These are phyloP conservation scores for Leptinotarsa tumamoca DNA, from an alignment of 2,888 invertebrate genomes.

Conservation along the genomic window DNA sequence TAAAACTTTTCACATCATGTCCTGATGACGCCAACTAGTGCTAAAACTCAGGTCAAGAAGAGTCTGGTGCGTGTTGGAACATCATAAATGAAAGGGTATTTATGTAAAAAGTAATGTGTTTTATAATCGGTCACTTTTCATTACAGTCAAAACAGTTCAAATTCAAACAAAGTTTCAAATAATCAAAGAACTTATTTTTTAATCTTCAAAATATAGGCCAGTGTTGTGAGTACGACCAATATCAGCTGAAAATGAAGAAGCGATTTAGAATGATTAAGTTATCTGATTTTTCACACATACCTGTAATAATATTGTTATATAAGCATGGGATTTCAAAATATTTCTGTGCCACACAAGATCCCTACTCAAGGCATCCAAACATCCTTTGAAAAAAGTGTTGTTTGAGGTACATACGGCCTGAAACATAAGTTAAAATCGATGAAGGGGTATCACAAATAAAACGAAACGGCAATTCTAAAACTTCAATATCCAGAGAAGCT, in stretches of 20 bases:
- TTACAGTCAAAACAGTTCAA: no score
- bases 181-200: no score
- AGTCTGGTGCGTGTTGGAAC: no score
- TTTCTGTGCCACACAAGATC: slow-evolving; percentile 43
- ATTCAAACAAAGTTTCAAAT: no score
- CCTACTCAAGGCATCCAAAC: slow-evolving; percentile 39
- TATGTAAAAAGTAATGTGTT: neutral
- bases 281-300: slow-evolving; percentile 9
- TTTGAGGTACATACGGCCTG: slow-evolving; percentile 32
- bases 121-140: neutral
- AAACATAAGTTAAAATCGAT: slow-evolving; percentile 13
- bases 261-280: neutral
- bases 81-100: no score
- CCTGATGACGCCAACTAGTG: no score
- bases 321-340: slow-evolving; percentile 41
- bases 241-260: slow-evolving; percentile 20
- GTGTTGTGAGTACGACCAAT: neutral
- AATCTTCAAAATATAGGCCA: no score
- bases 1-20: no score
- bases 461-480: no score
- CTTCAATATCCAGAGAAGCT: no score
- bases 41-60: no score
- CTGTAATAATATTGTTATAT: slow-evolving; percentile 38
- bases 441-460: neutral
- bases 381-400: slow-evolving; percentile 32